Evolutionary conservation across 2,888 invertebrate species (phyloP), one percentile per base, ranked within the genome.

Genomic region (Escarpia spicata): DNA sequence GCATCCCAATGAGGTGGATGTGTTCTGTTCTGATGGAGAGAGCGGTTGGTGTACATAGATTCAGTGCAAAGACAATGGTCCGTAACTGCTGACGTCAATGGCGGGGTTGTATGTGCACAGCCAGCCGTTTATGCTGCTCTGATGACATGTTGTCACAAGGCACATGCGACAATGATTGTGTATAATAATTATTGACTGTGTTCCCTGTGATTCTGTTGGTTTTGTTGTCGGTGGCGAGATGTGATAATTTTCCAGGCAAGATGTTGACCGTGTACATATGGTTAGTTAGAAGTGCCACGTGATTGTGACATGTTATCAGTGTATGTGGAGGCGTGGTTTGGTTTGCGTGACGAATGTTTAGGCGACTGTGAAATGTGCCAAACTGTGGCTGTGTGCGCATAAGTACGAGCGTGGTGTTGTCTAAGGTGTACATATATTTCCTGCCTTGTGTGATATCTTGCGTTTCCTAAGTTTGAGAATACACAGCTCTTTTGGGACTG

Each of bases 371-470:
- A 75, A 19, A n/a, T 75, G 75, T 75, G 75, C 75, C 75, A 26
- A 75, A 6, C 75, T 6, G n/a, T 19, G 26, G 75, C 75, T 75
- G 75, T 75, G 75, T 75, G 37, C 37, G 37, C 37, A 1, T 37
- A 37, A 37, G 37, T 37, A 52, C 52, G 52, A 12, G 52, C 52
- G 15, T 75, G 26, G 19, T 26, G 75, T 75, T 0, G 75, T 19
- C n/a, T 26, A 75, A 75, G 75, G n/a, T 75, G 75, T 26, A 52
- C 52, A 52, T 52, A 75, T 75, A 26, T 75, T 75, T 75, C 15
- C 75, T 75, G 75, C 75, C 75, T 75, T 75, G 75, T 75, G 26
- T 75, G 75, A 75, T 75, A 75, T n/a, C 75, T 75, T 75, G 75
- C 75, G n/a, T 75, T 75, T 19, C 75, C 26, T 75, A 75, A 75